Conservation (phyloP, 2,888 invertebrate genomes). For the Drosophila seclusa region DNA sequence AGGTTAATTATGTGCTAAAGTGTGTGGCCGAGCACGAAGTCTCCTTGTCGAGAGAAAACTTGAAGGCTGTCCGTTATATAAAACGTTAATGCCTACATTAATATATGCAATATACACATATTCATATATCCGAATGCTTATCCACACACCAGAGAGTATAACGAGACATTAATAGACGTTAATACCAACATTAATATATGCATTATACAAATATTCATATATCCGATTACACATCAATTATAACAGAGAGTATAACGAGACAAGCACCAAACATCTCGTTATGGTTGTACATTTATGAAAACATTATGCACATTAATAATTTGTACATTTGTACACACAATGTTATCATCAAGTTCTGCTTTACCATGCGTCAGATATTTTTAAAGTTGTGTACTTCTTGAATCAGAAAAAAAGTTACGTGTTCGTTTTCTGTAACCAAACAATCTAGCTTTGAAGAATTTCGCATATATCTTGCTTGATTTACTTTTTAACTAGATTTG, state of each 20-base stretch:
- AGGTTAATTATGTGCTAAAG: slow-evolving; percentile 84
- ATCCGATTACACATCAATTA: neutral
- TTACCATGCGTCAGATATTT: neutral
- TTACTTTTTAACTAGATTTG: neutral
- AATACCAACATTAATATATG: neutral
- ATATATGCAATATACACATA: slow-evolving; percentile 24
- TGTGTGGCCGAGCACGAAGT: slow-evolving; percentile 53
- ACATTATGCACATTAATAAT: neutral
- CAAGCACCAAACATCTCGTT: neutral
- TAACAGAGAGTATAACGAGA: neutral
- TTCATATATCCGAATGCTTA: slow-evolving; percentile 13
- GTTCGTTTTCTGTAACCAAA: neutral
- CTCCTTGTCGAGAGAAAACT: slow-evolving; percentile 47
- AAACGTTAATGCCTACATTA: slow-evolving; percentile 24
- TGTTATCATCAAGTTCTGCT: neutral
- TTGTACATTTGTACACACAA: neutral
- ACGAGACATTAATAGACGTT: neutral
- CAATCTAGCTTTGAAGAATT: neutral
- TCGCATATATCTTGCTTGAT: neutral
- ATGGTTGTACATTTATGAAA: neutral
- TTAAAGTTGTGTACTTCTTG: neutral
- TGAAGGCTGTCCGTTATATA: slow-evolving; percentile 34
- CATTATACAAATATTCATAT: neutral
- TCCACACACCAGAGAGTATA: neutral
- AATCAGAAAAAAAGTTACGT: neutral